A percentile compares a stretch with the other conserved stretches of the same genome.
Evolutionary conservation across 2,888 invertebrate genomes (phyloP).

Genomic region (Cephus pygmeus): DNA sequence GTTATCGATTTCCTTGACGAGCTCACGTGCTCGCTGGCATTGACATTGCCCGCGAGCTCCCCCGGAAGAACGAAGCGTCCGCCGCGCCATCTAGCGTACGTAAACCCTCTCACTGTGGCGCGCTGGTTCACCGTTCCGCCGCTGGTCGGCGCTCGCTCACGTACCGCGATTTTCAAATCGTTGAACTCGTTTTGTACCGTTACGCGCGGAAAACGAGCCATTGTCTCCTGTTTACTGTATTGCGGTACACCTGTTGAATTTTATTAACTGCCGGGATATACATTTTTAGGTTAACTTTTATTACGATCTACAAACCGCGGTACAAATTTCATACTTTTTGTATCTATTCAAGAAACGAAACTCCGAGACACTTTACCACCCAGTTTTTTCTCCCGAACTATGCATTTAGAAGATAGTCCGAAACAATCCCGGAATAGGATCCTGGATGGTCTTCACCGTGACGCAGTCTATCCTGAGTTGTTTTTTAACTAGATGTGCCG

Average conservation of each 20-base stretch:
- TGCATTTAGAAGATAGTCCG: background rate
- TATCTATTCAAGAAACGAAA: background rate
- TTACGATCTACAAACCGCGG: background rate
- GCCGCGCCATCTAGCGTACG: constrained; percentile 50
- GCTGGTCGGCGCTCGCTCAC: background rate
- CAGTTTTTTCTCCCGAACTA: background rate
- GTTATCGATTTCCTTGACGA: constrained; percentile 59
- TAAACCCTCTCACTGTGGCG: constrained; percentile 31
- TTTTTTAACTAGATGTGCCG: constrained; percentile 43
- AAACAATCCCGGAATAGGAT: background rate
- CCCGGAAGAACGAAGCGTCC: constrained; percentile 24
- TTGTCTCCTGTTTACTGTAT: background rate
- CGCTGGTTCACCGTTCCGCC: background rate
- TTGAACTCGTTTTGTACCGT: background rate
- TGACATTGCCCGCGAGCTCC: constrained; percentile 61
- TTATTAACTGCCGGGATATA: background rate
- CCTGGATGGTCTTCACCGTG: background rate
- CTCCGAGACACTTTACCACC: background rate
- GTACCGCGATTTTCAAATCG: background rate
- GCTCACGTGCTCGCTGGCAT: constrained; percentile 65
- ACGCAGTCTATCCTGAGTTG: constrained; percentile 21
- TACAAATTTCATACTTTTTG: background rate
- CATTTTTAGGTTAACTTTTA: background rate
- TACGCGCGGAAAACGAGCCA: background rate
- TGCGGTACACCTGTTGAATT: background rate